Evolutionary conservation across 2,888 invertebrate species (phyloP).

Genomic region (Geophilus truncorum): DNA sequence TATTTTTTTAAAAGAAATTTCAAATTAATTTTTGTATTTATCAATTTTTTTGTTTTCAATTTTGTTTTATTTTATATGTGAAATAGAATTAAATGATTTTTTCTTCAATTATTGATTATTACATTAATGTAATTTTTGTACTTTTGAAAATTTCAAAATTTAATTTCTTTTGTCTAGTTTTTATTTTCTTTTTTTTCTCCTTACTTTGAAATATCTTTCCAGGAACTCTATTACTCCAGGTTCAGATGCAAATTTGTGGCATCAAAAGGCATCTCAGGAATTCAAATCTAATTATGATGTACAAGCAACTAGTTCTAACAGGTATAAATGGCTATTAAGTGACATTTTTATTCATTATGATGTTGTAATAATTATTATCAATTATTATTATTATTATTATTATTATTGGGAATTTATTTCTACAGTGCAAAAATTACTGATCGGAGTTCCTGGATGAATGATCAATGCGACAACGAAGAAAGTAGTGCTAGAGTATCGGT

Average conservation of each 20-base stretch:
- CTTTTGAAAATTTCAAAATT: neutral
- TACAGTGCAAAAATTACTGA: constrained; percentile 19
- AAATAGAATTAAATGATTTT: too few relatives aligned
- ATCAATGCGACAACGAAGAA: constrained; percentile 7
- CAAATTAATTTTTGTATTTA: too few relatives aligned
- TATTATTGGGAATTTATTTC: neutral
- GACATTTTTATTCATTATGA: too few relatives aligned
- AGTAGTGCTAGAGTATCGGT: neutral
- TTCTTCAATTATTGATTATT: too few relatives aligned
- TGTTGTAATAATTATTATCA: too few relatives aligned
- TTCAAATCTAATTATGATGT: neutral
- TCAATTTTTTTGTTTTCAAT: too few relatives aligned
- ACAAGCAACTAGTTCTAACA: neutral
- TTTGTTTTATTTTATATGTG: too few relatives aligned
- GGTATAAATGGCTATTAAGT: too few relatives aligned
- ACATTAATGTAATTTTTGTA: too few relatives aligned
- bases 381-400: too few relatives aligned
- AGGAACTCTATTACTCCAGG: neutral
- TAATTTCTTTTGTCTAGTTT: neutral
- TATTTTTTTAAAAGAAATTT: too few relatives aligned
- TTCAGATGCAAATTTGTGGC: neutral
- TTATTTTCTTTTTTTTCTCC: neutral
- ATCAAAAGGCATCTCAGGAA: constrained; percentile 6
- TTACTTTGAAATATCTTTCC: neutral
- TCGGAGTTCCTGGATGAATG: constrained; percentile 19